Percentiles rank a stretch among this genome's conserved stretches.
Conservation (phyloP, 1,140 invertebrate species). For the Sinella curviseta region DNA sequence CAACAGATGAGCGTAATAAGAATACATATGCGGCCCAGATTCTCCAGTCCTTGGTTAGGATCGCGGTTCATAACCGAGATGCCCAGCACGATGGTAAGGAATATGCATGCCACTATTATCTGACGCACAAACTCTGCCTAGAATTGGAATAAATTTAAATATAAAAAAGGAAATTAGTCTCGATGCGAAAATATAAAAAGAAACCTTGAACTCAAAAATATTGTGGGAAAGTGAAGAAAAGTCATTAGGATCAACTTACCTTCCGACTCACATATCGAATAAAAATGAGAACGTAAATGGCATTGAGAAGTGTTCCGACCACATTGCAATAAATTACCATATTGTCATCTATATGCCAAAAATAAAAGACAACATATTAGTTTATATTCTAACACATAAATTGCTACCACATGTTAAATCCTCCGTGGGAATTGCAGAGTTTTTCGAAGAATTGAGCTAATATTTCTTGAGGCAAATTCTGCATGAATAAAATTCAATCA, state of each 20-base stretch:
- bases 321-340: slow-evolving; percentile 69
- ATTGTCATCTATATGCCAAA: slow-evolving; percentile 63
- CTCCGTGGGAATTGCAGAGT: too few species aligned
- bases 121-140: slow-evolving; percentile 49
- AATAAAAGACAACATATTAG: slow-evolving; percentile 53
- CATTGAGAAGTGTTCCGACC: slow-evolving; percentile 67
- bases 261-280: slow-evolving; percentile 66
- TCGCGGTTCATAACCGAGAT: slow-evolving; percentile 47
- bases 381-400: too few species aligned
- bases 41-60: slow-evolving; percentile 35
- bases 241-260: slow-evolving; percentile 51
- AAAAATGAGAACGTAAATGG: slow-evolving; percentile 65
- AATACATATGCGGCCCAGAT: slow-evolving; percentile 67
- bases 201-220: slow-evolving; percentile 53
- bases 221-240: slow-evolving; percentile 53
- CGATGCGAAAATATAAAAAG: too few species aligned
- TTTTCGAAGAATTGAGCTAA: neutral
- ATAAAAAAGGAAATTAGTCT: too few species aligned
- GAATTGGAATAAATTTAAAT: slow-evolving; percentile 39
- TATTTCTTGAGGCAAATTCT: neutral
- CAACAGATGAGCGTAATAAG: slow-evolving; percentile 73
- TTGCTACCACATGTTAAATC: too few species aligned
- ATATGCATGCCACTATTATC: slow-evolving; percentile 40
- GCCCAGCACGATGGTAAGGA: slow-evolving; percentile 40
- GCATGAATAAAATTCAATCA: too few species aligned